Evolutionary conservation across 1,140 invertebrate species (phyloP), one percentile per base, ranked within the genome.

Genomic region (Sesamia nonagrioides): DNA sequence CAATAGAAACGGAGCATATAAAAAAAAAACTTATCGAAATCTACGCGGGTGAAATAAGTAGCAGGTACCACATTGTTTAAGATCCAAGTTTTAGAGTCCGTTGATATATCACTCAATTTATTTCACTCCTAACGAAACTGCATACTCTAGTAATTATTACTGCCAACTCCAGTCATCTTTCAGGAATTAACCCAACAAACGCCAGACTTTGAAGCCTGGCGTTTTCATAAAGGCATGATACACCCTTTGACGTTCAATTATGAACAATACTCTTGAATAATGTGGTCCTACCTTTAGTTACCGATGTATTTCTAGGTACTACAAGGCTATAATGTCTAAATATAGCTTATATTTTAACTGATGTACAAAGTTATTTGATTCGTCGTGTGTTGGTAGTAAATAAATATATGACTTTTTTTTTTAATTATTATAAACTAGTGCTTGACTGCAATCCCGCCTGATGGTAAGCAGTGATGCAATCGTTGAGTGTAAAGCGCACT

Each of bases 201-300:
- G 21, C n/a, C n/a, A n/a, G n/a, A 27, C 11, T 58, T 27, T 11
- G 13, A 50, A 17, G 27, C 33, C 33, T 61, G 60, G 8, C 60
- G 60, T 17, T 40, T 8, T 35, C n/a, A 37, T 58, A 33, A 58
- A 61, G 60, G n/a, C 60, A 61, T 40, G 60, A 61, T 61, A 61
- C 35, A 61, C 35, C 15, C 6, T 35, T 61, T 37, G 58, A 61
- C 58, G 58, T 37, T 61, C 58, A 61, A 61, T 48, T 68, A 48
- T 11, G 1, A 15, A 69, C 21, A 21, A 50, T 17, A 48, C 21
- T 68, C 18, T 50, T n/a, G 11, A 42, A 33, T 48, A 69, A n/a
- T 50, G 42, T 48, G 21, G 42, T 50, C 21, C 18, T n/a, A 33
- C 42, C 45, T 45, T 42, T 45, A 69, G 18, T 6, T 3, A 11